These are phyloP conservation scores for Plestiodon gilberti DNA, from an alignment of 2,113 vertebrate species.

Conservation along the genomic window DNA sequence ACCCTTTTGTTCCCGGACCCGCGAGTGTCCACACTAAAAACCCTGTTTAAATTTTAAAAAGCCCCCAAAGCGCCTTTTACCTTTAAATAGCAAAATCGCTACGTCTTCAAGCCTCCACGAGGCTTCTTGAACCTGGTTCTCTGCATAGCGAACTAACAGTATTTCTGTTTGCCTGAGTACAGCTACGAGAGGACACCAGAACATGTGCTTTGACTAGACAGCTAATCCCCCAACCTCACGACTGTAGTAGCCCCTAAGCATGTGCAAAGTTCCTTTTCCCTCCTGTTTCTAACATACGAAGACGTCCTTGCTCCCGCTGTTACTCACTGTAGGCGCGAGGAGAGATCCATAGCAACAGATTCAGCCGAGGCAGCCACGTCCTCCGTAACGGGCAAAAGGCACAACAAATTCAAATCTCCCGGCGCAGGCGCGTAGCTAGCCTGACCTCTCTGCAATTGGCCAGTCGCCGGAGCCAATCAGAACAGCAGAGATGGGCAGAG, in stretches of 20 bases:
- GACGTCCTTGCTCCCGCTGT: too few relatives aligned
- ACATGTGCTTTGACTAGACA: too few relatives aligned
- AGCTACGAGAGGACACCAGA: not conserved
- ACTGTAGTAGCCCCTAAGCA: not conserved
- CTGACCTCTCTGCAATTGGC: not conserved
- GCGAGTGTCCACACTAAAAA: too few relatives aligned
- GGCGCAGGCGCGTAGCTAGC: not conserved
- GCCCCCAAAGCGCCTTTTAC: too few relatives aligned
- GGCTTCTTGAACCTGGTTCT: too few relatives aligned
- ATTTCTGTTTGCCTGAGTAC: too few relatives aligned
- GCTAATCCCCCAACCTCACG: not conserved
- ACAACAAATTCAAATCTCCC: conserved; percentile 2
- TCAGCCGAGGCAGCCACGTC: not conserved
- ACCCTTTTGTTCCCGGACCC: too few relatives aligned
- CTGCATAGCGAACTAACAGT: too few relatives aligned
- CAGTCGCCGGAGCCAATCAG: not conserved
- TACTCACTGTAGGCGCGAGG: not conserved
- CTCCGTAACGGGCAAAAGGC: not conserved
- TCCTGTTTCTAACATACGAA: not conserved
- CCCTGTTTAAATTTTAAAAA: too few relatives aligned
- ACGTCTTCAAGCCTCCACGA: too few relatives aligned
- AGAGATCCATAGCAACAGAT: not conserved
- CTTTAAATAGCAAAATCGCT: too few relatives aligned
- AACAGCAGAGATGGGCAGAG: not conserved
- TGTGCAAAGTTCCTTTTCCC: too few relatives aligned